Conservation (phyloP, 2,113 vertebrate genomes). For the Zosterops japonicus region DNA sequence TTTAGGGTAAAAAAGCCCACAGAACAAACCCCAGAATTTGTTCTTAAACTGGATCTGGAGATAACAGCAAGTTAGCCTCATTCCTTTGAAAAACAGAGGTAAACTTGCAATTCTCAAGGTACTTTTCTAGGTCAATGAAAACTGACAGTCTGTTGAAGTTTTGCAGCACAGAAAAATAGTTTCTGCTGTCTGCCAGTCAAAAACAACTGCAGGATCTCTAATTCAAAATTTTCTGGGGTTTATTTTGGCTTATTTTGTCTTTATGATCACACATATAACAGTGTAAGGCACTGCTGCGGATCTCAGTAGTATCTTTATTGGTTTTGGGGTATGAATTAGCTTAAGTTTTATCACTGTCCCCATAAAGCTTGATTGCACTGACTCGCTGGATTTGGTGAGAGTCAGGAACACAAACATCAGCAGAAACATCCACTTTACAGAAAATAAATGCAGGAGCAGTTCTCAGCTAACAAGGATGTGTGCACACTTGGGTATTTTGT, state of each 20-base stretch:
- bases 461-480: not conserved
- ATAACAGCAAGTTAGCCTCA: conserved; percentile 13
- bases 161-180: not conserved
- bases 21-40: not conserved
- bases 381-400: not conserved
- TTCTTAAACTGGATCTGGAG: not conserved
- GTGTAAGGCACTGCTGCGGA: not conserved
- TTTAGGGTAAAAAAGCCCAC: not conserved
- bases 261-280: not conserved
- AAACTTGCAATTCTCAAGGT: not conserved
- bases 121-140: conserved; percentile 1
- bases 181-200: not conserved
- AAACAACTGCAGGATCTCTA: not conserved
- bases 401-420: not conserved
- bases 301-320: not conserved
- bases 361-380: not conserved
- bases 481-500: not conserved
- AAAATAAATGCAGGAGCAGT: not conserved
- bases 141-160: not conserved
- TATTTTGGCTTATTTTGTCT: not conserved
- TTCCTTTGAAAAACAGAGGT: not conserved
- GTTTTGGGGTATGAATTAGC: not conserved
- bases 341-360: not conserved
- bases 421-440: not conserved
- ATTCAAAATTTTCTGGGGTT: not conserved